Evolutionary conservation across 2,797 vertebrate genomes (phyloP).

Genomic region (Sebastes kiyomatsui): DNA sequence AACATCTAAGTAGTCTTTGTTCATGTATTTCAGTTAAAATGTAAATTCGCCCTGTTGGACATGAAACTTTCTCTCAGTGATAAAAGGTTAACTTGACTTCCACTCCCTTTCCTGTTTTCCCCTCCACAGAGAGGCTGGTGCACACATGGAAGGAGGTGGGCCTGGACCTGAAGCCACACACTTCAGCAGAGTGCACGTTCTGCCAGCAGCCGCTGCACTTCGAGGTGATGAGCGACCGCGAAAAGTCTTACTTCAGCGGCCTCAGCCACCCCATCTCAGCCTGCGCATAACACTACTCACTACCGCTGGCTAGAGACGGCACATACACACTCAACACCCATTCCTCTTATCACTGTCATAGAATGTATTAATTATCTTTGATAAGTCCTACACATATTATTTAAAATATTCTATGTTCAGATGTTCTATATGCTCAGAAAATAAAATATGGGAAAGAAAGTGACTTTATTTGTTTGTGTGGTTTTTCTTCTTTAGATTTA

Average conservation of each 20-base stretch:
- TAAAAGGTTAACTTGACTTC: too few species aligned
- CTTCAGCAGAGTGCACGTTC: constrained; percentile 93
- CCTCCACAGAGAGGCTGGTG: constrained; percentile 87
- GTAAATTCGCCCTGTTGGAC: not conserved
- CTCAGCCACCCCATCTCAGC: constrained; percentile 91
- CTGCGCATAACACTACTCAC: constrained; percentile 81
- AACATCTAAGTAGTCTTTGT: not conserved
- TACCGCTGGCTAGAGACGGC: constrained; percentile 25
- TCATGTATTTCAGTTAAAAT: not conserved
- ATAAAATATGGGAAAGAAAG: constrained; percentile 57
- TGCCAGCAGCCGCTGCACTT: constrained; percentile 94
- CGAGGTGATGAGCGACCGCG: constrained; percentile 93
- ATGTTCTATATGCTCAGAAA: constrained; percentile 68
- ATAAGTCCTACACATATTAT: constrained; percentile 64
- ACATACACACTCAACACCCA: constrained; percentile 43
- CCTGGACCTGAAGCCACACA: constrained; percentile 90
- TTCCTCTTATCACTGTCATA: constrained; percentile 69
- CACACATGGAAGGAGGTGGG: constrained; percentile 90
- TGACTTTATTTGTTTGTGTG: not conserved
- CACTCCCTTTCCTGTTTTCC: not conserved
- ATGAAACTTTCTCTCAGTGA: not conserved
- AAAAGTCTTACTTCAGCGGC: constrained; percentile 93
- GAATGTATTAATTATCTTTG: constrained; percentile 64
- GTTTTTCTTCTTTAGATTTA: not conserved
- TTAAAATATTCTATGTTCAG: constrained; percentile 70